Evolutionary conservation across 2,113 vertebrate species (phyloP).

Genomic region (Phyllostomus discolor): DNA sequence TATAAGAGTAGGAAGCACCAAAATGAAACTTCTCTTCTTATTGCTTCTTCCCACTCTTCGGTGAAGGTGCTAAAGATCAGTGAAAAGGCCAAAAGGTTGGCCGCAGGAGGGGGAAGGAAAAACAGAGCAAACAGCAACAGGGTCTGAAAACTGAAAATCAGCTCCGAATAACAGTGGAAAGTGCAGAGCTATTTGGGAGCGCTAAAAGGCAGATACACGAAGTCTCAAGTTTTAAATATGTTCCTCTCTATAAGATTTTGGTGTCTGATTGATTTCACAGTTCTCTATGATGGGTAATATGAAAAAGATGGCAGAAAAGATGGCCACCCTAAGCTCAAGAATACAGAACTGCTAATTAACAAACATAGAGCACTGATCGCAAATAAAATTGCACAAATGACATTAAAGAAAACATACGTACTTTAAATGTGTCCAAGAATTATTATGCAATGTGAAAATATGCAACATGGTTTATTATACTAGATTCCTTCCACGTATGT

Average conservation of each 20-base stretch:
- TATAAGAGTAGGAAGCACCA: not conserved
- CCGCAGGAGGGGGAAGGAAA: not conserved
- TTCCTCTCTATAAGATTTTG: not conserved
- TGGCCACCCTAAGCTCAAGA: not conserved
- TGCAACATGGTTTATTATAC: not conserved
- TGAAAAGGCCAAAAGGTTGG: constrained; percentile 28
- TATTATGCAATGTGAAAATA: not conserved
- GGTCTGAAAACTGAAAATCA: not conserved
- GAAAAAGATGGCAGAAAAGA: not conserved
- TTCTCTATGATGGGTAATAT: not conserved
- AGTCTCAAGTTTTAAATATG: not conserved
- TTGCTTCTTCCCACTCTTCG: constrained; percentile 13
- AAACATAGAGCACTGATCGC: not conserved
- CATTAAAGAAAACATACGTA: not conserved
- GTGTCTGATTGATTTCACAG: not conserved
- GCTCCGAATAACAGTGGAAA: not conserved
- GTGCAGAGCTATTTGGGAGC: not conserved
- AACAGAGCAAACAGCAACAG: not conserved
- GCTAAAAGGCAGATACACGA: not conserved
- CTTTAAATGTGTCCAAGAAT: not conserved
- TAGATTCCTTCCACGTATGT: not conserved
- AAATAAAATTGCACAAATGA: not conserved
- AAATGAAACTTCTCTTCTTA: constrained; percentile 24
- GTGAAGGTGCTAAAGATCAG: not conserved
- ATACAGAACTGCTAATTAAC: not conserved